These are phyloP conservation scores for Petroica traversi DNA, from an alignment of 2,113 vertebrate genomes.

Conservation along the genomic window DNA sequence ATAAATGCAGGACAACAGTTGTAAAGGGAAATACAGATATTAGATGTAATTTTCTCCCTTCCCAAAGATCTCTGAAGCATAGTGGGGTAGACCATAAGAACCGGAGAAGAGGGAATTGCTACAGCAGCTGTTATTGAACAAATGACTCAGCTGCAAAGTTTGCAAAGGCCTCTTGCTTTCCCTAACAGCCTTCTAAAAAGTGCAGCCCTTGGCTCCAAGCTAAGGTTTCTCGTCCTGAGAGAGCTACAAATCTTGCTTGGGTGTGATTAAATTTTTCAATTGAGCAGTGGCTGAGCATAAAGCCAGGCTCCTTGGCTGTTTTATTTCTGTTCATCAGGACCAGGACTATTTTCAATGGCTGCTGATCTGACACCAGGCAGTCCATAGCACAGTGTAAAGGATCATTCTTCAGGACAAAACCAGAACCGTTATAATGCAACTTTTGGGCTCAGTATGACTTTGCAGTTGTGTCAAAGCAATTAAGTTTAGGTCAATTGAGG, in stretches of 20 bases:
- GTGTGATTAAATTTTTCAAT: background rate
- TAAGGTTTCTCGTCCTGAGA: background rate
- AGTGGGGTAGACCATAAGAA: conserved; percentile 52
- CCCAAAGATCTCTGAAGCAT: conserved; percentile 49
- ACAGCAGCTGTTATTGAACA: conserved; percentile 61
- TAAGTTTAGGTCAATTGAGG: background rate
- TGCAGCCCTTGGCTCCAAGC: background rate
- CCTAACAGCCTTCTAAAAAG: background rate
- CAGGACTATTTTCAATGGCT: background rate
- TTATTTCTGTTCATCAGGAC: background rate
- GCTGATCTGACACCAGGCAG: background rate
- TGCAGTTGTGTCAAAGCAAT: background rate
- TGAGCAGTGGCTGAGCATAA: background rate
- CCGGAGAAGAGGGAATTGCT: conserved; percentile 61
- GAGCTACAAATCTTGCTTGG: background rate
- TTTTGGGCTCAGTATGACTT: background rate
- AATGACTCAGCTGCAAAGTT: conserved; percentile 13
- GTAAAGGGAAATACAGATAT: conserved; percentile 57
- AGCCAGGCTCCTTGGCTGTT: background rate
- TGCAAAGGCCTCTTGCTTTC: conserved; percentile 11
- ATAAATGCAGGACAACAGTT: conserved; percentile 30
- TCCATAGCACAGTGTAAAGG: background rate
- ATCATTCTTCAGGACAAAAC: background rate
- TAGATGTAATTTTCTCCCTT: conserved; percentile 52
- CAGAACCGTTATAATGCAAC: background rate